phyloP scores from a whole-genome alignment of 2,888 invertebrate genomes.

The Hyles lineata region DNA sequence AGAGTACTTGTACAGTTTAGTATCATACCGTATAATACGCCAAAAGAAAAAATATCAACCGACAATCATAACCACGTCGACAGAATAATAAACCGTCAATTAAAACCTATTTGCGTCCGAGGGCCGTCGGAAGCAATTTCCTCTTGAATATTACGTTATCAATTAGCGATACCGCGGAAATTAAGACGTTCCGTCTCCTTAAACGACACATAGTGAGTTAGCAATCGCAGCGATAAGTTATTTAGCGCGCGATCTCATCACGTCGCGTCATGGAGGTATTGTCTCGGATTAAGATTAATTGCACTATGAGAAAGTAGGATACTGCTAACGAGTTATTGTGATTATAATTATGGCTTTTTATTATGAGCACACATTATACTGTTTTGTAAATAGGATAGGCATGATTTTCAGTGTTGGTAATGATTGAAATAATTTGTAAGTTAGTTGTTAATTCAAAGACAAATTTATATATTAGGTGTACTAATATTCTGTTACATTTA shows the following conservation, averaged over 20 bases:
- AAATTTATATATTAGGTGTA: no score
- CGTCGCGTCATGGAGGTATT: conserved; percentile 14
- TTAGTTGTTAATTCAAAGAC: no score
- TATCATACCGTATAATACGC: no score
- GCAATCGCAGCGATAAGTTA: neutral
- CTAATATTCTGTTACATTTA: no score
- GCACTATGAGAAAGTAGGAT: neutral
- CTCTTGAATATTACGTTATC: conserved; percentile 10
- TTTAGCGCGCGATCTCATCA: conserved; percentile 7
- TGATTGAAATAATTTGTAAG: no score
- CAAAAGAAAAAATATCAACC: no score
- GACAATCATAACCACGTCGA: neutral
- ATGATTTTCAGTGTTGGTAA: no score
- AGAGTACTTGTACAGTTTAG: no score
- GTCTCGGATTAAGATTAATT: conserved; percentile 17
- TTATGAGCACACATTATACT: neutral
- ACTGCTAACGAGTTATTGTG: neutral
- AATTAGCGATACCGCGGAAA: neutral
- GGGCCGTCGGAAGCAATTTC: neutral
- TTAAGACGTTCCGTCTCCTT: conserved; percentile 5
- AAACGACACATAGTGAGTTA: conserved; percentile 19
- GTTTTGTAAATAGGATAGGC: no score
- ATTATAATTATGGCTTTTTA: neutral
- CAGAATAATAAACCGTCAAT: neutral
- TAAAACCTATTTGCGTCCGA: neutral